Evolutionary conservation across 2,797 vertebrate species (phyloP), one percentile per base, ranked within the genome.

Genomic region (Sylvia borin): DNA sequence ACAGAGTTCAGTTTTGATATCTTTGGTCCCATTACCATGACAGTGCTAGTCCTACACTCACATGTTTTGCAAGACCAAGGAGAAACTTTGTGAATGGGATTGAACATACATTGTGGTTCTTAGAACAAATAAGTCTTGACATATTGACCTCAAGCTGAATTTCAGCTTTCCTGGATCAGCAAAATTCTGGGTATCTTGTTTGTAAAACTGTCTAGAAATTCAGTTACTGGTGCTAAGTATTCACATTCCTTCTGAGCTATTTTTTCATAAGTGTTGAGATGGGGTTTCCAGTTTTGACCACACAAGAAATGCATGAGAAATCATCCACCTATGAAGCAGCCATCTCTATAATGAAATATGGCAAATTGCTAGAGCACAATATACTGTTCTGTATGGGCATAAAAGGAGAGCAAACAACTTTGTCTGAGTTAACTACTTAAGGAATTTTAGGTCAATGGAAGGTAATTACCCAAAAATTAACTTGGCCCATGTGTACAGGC

Each of bases 381-480:
- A 31, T 27, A 66, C 29, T 70, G 31, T 84, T 88, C 53, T 55
- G 18, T 74, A 57, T 17, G n/a, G 55, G 60, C 60, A 94, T 65
- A 74, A 67, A 86, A 90, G 38, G 77, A 73, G 60, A 95, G 53
- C 27, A 92, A 91, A 71, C 40, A 95, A 79, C 26, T 86, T 84
- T 62, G 74, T 95, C 50, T 78, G 61, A 87, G 61, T 75, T 78
- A 90, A 65, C 55, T 78, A 68, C 80, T 64, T 10, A 48, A 68
- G 57, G 77, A 86, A 87, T 95, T 94, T 90, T 92, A 82, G 65
- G 83, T 86, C 94, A 88, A 53, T 79, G 54, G 50, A 95, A 95
- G 91, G 74, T 88, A 93, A 93, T 92, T 93, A 87, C 65, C 55
- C 77, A 13, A 95, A 95, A 92, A 54, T 1, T 15, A 94, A 93